Conservation (phyloP, 2,888 invertebrate genomes). For the Athalia cordata region DNA sequence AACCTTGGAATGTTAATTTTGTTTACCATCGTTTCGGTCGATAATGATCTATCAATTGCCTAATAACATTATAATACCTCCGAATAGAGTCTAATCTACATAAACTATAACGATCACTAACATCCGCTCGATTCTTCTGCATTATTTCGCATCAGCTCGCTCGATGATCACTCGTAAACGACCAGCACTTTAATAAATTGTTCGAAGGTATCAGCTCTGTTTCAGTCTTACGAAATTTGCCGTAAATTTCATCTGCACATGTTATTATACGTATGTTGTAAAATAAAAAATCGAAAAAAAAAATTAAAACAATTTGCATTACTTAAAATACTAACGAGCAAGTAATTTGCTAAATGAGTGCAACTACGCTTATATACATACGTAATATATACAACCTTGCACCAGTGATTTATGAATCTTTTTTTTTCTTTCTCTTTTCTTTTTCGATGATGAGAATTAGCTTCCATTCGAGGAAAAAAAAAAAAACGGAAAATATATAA, state of each 20-base stretch:
- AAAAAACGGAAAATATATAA: too few species aligned
- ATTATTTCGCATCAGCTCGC: not conserved
- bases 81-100: too few species aligned
- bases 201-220: too few species aligned
- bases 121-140: not conserved
- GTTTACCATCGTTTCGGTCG: not conserved
- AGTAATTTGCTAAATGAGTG: slow-evolving; percentile 20
- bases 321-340: not conserved
- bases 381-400: not conserved
- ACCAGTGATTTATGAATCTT: slow-evolving; percentile 11
- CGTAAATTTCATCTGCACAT: not conserved
- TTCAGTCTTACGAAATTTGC: too few species aligned
- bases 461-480: not conserved
- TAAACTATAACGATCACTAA: not conserved
- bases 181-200: too few species aligned
- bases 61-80: too few species aligned
- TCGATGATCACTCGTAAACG: not conserved
- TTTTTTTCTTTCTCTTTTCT: slow-evolving; percentile 7
- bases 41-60: not conserved
- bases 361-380: not conserved
- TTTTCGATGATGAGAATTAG: slow-evolving; percentile 9
- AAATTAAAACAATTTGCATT: slow-evolving; percentile 7
- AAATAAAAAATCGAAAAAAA: too few species aligned
- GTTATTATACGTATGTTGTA: too few species aligned
- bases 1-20: slow-evolving; percentile 15